A percentile compares a stretch with the other conserved stretches of the same genome.
phyloP scores from a whole-genome alignment of 2,888 invertebrate species.

The Scaptomyza reducta region DNA sequence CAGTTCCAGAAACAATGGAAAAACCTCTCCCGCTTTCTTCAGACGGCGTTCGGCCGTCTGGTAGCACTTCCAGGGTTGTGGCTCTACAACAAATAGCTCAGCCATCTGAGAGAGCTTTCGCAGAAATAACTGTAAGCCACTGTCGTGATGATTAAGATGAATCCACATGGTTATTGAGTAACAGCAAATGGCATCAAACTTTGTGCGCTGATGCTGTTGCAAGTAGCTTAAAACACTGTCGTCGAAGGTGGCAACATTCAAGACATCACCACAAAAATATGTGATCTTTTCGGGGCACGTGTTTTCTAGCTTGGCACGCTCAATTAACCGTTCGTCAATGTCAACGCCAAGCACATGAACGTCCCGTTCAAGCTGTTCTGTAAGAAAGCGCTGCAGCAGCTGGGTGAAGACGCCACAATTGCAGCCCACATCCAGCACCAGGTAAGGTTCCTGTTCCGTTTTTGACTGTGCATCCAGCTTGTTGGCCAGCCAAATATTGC shows the following conservation, averaged over 20 bases:
- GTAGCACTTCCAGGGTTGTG: slow-evolving; percentile 95
- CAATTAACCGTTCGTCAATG: slow-evolving; percentile 89
- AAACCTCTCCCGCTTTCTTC: slow-evolving; percentile 86
- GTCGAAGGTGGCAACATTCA: slow-evolving; percentile 83
- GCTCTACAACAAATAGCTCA: slow-evolving; percentile 89
- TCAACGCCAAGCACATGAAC: slow-evolving; percentile 88
- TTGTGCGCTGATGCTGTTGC: slow-evolving; percentile 80
- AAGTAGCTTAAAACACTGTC: slow-evolving; percentile 85
- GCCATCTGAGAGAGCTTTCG: slow-evolving; percentile 85
- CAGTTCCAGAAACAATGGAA: slow-evolving; percentile 87
- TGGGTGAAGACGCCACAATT: slow-evolving; percentile 91
- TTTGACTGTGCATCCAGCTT: slow-evolving; percentile 27
- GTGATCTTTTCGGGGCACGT: slow-evolving; percentile 83
- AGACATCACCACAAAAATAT: slow-evolving; percentile 87
- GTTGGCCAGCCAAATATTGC: slow-evolving; percentile 83
- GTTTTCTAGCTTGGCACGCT: slow-evolving; percentile 87
- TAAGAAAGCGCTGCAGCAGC: slow-evolving; percentile 60
- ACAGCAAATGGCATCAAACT: slow-evolving; percentile 90
- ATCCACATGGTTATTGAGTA: slow-evolving; percentile 97
- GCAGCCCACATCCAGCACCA: slow-evolving; percentile 87
- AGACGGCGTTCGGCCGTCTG: slow-evolving; percentile 90
- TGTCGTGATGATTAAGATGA: slow-evolving; percentile 92
- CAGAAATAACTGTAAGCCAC: slow-evolving; percentile 88
- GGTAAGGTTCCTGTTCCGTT: slow-evolving; percentile 71
- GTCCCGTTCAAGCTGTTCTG: slow-evolving; percentile 43